Conservation (phyloP, 2,113 vertebrate species). For the Prietella phreatophila region DNA sequence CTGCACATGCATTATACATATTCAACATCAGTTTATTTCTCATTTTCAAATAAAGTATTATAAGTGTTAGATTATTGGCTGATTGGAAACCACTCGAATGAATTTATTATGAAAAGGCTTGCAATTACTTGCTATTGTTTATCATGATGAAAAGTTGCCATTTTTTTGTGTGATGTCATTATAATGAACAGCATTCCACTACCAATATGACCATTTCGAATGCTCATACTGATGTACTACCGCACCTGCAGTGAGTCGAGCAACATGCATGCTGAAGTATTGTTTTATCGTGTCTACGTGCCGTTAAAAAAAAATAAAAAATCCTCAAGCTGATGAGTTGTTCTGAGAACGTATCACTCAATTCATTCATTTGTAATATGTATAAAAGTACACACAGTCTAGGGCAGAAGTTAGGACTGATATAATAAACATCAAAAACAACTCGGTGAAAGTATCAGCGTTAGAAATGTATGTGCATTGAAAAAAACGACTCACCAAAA, state of each 20-base stretch:
- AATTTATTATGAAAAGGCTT: not conserved
- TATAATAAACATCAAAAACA: not conserved
- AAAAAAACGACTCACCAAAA: conserved; percentile 68
- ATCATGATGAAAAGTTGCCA: not conserved
- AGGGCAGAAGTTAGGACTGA: not conserved
- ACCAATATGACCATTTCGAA: not conserved
- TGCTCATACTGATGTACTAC: not conserved
- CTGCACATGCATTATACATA: not conserved
- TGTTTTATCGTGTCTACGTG: not conserved
- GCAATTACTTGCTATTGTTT: not conserved
- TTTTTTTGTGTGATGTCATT: not conserved
- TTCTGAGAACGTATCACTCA: not conserved
- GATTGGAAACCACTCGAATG: not conserved
- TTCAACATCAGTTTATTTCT: not conserved
- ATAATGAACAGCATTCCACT: not conserved
- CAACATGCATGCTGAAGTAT: not conserved
- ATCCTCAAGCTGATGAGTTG: not conserved
- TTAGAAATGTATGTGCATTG: not conserved
- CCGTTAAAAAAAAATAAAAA: not conserved
- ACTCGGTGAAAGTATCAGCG: not conserved
- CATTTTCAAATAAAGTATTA: not conserved
- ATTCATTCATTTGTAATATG: not conserved
- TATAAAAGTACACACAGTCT: not conserved
- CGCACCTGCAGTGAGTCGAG: not conserved
- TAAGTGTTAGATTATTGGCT: not conserved